Conservation (phyloP, 1,140 invertebrate genomes). For the Thaumatotibia leucotreta region DNA sequence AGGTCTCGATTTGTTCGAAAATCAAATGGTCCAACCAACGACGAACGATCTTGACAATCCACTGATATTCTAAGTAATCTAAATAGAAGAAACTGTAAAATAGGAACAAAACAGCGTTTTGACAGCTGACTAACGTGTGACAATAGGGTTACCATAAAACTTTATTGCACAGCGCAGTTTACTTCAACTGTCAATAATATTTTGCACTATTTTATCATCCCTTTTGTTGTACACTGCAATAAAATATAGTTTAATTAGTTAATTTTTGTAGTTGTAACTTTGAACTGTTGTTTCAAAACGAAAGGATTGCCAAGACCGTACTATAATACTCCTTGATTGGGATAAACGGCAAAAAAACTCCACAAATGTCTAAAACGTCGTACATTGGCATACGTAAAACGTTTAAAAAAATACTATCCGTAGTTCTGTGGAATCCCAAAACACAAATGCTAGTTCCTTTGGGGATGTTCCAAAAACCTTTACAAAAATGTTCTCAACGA, state of each 20-base stretch:
- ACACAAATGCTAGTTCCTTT: neutral
- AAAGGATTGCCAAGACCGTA: neutral
- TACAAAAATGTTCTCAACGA: slow-evolving; percentile 42
- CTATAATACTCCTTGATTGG: neutral
- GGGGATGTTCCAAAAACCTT: slow-evolving; percentile 14
- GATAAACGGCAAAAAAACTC: neutral
- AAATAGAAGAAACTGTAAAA: no score
- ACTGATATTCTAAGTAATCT: no score
- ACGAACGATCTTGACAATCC: neutral
- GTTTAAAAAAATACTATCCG: slow-evolving; percentile 14
- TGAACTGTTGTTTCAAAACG: neutral
- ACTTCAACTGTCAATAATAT: no score
- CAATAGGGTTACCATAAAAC: no score
- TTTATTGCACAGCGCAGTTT: no score
- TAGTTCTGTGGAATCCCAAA: neutral
- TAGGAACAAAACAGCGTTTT: no score
- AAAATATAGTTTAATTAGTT: neutral
- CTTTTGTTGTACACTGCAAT: neutral
- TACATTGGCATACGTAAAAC: slow-evolving; percentile 30
- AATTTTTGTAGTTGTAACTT: neutral
- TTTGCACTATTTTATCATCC: neutral
- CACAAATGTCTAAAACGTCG: slow-evolving; percentile 13
- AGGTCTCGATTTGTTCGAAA: slow-evolving; percentile 18
- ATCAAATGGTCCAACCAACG: neutral
- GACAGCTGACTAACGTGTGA: no score